Evolutionary conservation across 2,797 vertebrate species (phyloP), one percentile per base, ranked within the genome.

Genomic region (Gouania willdenowi): DNA sequence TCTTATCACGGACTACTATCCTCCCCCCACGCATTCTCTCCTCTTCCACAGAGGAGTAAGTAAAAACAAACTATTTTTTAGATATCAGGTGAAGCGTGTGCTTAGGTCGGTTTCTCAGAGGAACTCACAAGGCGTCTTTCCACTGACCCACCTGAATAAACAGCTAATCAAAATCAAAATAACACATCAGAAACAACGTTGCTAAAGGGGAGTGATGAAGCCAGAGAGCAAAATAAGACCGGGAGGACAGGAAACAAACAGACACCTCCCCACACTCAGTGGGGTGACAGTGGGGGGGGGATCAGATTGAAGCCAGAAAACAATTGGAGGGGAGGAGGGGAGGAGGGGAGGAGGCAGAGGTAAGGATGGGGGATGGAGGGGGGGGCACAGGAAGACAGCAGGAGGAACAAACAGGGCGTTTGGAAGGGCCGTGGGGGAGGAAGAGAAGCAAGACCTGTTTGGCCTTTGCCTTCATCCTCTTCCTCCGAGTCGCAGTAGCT

Each of bases 401-500:
- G 31, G 34, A 43, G 60, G 56, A 39, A 51, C 42, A 42, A 46
- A 69, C 30, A 49, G 25, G 30, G 10, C 31, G 22, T 12, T 42
- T 38, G 16, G 23, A 11, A 14, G 16, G 39, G 22, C 4, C 26
- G 19, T 0, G 30, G 26, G 41, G 17, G 25, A 21, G 18, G 43
- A 59, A 24, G 35, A 79, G 79, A 78, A 82, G 77, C 61, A 75
- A 82, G 79, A 75, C 26, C 9, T 58, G 54, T 57, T 79, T 59
- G 73, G 75, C 64, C 46, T 59, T 83, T 92, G 94, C 92, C 93
- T 91, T 97, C 93, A 83, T 95, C 94, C 67, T 97, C 93, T 74
- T 96, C 93, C 73, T 97, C 94, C 1, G 92, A 94, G 75, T 97
- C 94, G 0, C 92, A 94, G 82, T 94, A 97, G 74, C 92, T 97